phyloP scores from a whole-genome alignment of 2,888 invertebrate genomes.

The Tridacna crocea region DNA sequence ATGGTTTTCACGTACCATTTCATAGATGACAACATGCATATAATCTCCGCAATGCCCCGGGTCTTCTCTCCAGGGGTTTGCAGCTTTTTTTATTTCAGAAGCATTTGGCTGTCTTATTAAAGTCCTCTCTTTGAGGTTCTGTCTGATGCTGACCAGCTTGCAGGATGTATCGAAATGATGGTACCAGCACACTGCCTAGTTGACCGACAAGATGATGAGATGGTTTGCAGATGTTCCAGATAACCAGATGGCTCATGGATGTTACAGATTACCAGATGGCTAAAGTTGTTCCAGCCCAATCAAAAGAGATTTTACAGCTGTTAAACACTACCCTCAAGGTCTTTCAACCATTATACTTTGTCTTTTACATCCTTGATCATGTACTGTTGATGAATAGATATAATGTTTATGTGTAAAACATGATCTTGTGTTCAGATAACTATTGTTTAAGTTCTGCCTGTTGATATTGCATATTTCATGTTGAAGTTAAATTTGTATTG shows the following conservation, averaged over 20 bases:
- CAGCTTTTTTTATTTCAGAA: slow-evolving; percentile 24
- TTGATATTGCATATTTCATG: too few species aligned
- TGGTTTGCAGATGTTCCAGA: not conserved
- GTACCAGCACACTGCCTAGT: not conserved
- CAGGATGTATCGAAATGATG: not conserved
- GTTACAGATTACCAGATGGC: too few species aligned
- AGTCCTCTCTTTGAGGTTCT: not conserved
- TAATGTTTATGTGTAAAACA: too few species aligned
- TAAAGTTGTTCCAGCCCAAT: too few species aligned
- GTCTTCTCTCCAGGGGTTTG: not conserved
- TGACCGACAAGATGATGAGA: not conserved
- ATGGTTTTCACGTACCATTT: too few species aligned
- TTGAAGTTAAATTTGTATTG: too few species aligned
- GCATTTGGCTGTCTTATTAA: slow-evolving; percentile 6
- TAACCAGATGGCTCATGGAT: too few species aligned
- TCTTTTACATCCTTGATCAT: too few species aligned
- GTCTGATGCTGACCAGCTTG: not conserved
- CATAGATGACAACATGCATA: too few species aligned
- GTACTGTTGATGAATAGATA: too few species aligned
- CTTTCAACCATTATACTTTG: not conserved
- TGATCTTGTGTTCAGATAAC: too few species aligned
- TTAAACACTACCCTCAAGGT: slow-evolving; percentile 5
- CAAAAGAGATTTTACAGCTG: not conserved
- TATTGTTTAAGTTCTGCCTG: too few species aligned
- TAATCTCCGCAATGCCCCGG: not conserved